Conservation (phyloP, 1,140 invertebrate genomes). For the Armadillidium nasatum region DNA sequence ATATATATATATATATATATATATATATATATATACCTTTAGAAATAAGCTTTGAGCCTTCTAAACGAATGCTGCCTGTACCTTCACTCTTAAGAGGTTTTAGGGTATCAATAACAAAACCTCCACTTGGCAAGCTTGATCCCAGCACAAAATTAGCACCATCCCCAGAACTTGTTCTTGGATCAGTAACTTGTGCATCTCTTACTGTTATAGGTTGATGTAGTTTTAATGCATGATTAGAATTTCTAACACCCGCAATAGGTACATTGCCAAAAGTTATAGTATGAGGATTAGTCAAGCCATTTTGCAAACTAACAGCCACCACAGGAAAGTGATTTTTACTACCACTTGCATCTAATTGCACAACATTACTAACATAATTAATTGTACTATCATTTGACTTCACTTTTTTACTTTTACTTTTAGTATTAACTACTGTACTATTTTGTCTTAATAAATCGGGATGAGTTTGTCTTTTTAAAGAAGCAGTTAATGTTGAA, state of each 20-base stretch:
- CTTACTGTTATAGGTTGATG: constrained; percentile 37
- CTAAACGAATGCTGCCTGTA: constrained; percentile 38
- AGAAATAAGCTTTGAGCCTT: constrained; percentile 36
- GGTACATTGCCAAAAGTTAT: constrained; percentile 42
- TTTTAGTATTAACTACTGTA: constrained; percentile 38
- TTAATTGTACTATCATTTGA: constrained; percentile 42
- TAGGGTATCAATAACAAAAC: constrained; percentile 37
- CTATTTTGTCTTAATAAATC: constrained; percentile 35
- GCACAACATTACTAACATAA: constrained; percentile 41
- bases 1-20: no score
- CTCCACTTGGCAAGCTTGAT: constrained; percentile 34
- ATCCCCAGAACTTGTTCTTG: constrained; percentile 32
- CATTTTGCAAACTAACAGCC: constrained; percentile 42
- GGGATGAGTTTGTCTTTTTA: constrained; percentile 32
- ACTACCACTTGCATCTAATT: constrained; percentile 41
- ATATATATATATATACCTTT: no score
- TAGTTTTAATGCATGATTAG: constrained; percentile 38
- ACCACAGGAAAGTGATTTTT: constrained; percentile 45
- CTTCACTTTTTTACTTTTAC: constrained; percentile 44
- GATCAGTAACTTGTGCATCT: constrained; percentile 33
- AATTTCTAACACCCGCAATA: constrained; percentile 40
- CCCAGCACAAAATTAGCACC: constrained; percentile 34
- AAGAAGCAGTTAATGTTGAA: constrained; percentile 29
- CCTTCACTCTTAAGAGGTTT: constrained; percentile 39
- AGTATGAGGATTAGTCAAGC: constrained; percentile 38